A percentile compares a stretch with the other conserved stretches of the same genome.
phyloP scores from a whole-genome alignment of 92 coral and sea anemone genomes.

The Actinernus sp. region DNA sequence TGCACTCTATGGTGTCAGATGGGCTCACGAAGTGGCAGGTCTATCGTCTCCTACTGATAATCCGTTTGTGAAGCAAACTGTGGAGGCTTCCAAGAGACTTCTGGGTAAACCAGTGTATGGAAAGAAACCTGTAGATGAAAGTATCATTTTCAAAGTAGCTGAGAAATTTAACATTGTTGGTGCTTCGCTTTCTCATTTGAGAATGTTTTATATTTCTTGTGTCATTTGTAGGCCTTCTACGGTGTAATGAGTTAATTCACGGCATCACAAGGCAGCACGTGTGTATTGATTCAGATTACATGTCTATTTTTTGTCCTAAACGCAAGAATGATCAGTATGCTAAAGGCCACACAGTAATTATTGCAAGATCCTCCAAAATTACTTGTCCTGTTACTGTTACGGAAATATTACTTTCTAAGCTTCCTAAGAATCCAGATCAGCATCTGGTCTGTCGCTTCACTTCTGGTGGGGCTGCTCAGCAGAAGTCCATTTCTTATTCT shows the following conservation, averaged over 20 bases:
- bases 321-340: conserved; percentile 23
- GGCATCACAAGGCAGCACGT: conserved; percentile 1
- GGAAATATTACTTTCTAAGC: conserved; percentile 11
- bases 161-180: conserved; percentile 4
- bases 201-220: conserved; percentile 34
- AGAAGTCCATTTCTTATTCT: conserved; percentile 32
- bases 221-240: conserved; percentile 25
- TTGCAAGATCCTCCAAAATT: too few relatives aligned
- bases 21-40: conserved; percentile 61
- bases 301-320: too few relatives aligned
- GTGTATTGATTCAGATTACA: not conserved
- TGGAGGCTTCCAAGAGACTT: conserved; percentile 56
- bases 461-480: not conserved
- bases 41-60: conserved; percentile 54
- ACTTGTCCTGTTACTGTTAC: too few relatives aligned
- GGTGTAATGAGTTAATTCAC: conserved; percentile 15
- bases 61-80: conserved; percentile 37
- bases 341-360: conserved; percentile 4
- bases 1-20: conserved; percentile 55
- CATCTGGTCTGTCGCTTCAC: conserved; percentile 39
- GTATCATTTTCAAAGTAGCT: conserved; percentile 6
- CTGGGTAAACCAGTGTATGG: conserved; percentile 49
- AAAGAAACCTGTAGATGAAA: conserved; percentile 9
- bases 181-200: conserved; percentile 17
- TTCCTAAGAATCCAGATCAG: conserved; percentile 19